These are phyloP conservation scores for Trichacis sp. DNA, from an alignment of 2,888 invertebrate genomes.

Conservation along the genomic window DNA sequence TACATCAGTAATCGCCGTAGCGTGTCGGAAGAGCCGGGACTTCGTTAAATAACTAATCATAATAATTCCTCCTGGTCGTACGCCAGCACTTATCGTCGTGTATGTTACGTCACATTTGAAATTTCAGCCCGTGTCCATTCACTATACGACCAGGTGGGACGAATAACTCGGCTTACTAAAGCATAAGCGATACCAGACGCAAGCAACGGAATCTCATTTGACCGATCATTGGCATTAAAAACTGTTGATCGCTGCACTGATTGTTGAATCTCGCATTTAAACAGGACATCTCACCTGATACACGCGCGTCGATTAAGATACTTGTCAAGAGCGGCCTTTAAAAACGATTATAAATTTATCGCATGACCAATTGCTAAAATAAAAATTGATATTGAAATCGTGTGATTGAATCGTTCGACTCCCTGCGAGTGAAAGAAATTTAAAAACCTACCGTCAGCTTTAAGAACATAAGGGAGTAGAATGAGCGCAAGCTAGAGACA, in stretches of 20 bases:
- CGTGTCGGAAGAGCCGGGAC: slow-evolving; percentile 11
- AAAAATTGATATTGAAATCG: background rate
- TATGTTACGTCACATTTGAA: slow-evolving; percentile 24
- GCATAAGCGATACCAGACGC: slow-evolving; percentile 5
- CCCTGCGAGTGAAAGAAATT: too few species aligned
- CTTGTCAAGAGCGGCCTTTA: background rate
- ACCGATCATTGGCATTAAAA: slow-evolving; percentile 18
- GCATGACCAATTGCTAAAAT: background rate
- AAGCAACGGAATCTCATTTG: slow-evolving; percentile 29
- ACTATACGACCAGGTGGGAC: slow-evolving; percentile 28
- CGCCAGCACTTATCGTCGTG: slow-evolving; percentile 28
- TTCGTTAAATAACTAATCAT: slow-evolving; percentile 19
- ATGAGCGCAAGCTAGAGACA: too few species aligned
- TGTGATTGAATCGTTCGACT: background rate
- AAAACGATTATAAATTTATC: background rate
- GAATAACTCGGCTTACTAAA: slow-evolving; percentile 13
- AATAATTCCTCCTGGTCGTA: slow-evolving; percentile 17
- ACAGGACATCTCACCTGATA: background rate
- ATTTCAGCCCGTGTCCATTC: slow-evolving; percentile 31
- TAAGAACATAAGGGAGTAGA: too few species aligned
- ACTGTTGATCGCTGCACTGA: slow-evolving; percentile 10
- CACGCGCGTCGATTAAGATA: background rate
- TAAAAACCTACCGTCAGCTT: too few species aligned
- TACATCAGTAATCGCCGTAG: slow-evolving; percentile 12
- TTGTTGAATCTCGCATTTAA: slow-evolving; percentile 3